Conservation (phyloP, 2,888 invertebrate genomes). For the Zygaena filipendulae region DNA sequence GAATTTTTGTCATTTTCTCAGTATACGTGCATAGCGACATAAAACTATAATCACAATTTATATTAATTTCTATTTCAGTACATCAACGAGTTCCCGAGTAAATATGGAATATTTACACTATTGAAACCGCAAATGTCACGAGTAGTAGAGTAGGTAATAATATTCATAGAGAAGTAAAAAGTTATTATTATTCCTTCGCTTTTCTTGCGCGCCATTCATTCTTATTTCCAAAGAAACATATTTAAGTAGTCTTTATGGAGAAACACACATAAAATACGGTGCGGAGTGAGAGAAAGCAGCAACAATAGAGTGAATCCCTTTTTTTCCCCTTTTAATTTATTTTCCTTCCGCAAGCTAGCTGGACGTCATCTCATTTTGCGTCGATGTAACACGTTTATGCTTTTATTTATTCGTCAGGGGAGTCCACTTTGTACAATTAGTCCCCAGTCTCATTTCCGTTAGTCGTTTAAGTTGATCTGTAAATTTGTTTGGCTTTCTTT, state of each 20-base stretch:
- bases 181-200: conserved; percentile 19
- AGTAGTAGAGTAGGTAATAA: no score
- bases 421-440: conserved; percentile 27
- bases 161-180: conserved; percentile 14
- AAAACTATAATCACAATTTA: no score
- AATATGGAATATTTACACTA: conserved; percentile 11
- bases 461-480: conserved; percentile 29
- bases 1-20: no score
- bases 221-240: conserved; percentile 23
- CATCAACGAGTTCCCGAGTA: no score
- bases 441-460: conserved; percentile 26
- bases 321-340: conserved; percentile 56
- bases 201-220: conserved; percentile 20
- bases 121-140: no score
- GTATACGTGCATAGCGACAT: no score
- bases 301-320: conserved; percentile 43
- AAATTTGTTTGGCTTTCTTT: conserved; percentile 42
- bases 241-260: conserved; percentile 29
- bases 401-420: conserved; percentile 39
- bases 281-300: no score
- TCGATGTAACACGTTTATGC: conserved; percentile 48
- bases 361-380: conserved; percentile 47
- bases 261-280: conserved; percentile 27
- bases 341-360: conserved; percentile 37
- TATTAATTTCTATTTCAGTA: no score